Conservation (phyloP, 2,797 vertebrate genomes). For the Protosalanx chinensis region DNA sequence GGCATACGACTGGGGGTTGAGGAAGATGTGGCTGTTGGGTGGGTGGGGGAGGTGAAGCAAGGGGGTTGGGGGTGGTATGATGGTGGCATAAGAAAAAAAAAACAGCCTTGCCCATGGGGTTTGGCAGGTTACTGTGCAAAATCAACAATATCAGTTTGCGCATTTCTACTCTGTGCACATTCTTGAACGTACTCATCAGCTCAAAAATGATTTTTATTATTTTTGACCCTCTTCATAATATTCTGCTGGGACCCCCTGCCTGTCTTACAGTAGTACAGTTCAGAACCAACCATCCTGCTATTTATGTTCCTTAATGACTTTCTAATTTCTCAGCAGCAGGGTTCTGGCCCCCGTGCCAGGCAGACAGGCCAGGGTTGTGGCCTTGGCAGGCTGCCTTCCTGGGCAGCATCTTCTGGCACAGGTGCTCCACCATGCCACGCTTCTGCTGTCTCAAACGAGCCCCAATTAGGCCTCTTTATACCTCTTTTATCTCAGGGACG, state of each 20-base stretch:
- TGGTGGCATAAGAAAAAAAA: background rate
- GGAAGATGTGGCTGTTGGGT: background rate
- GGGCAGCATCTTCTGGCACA: conserved; percentile 66
- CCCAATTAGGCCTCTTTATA: conserved; percentile 61
- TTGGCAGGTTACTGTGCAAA: background rate
- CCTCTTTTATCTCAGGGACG: conserved; percentile 45
- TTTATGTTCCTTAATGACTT: conserved; percentile 86
- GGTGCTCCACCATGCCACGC: conserved; percentile 65
- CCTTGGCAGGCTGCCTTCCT: conserved; percentile 66
- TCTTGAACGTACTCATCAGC: background rate
- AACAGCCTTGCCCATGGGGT: background rate
- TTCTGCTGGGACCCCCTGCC: conserved; percentile 15
- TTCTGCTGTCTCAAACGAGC: conserved; percentile 64
- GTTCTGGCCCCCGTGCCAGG: conserved; percentile 76
- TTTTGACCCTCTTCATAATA: background rate
- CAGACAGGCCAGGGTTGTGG: conserved; percentile 69
- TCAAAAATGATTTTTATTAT: too few species aligned
- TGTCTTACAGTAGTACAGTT: conserved; percentile 44
- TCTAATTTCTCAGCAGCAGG: conserved; percentile 81
- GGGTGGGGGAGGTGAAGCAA: conserved; percentile 16
- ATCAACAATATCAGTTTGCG: background rate
- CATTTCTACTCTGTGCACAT: background rate
- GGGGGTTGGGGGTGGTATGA: conserved; percentile 16
- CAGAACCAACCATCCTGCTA: conserved; percentile 64
- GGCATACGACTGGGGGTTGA: conserved; percentile 55